These are phyloP conservation scores for Cynocephalus volans DNA, from an alignment of 2,113 vertebrate species.

Conservation along the genomic window DNA sequence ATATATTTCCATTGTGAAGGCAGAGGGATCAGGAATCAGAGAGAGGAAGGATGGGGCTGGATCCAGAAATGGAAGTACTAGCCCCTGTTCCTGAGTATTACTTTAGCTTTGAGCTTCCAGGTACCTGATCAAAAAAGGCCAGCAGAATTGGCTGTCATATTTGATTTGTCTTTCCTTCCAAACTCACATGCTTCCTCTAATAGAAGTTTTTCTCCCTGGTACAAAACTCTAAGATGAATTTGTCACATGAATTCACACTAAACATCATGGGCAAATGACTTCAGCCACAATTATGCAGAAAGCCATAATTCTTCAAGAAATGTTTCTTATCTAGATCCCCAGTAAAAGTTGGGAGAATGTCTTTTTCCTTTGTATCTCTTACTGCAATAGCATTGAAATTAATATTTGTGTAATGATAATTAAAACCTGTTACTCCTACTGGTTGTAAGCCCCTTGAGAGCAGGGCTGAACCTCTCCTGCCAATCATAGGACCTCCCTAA, in stretches of 20 bases:
- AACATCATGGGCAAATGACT: background rate
- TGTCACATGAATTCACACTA: background rate
- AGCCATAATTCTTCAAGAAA: background rate
- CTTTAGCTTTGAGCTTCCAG: background rate
- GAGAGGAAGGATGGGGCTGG: background rate
- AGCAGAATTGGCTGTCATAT: background rate
- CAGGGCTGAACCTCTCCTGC: background rate
- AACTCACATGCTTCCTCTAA: background rate
- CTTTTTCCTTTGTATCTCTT: background rate
- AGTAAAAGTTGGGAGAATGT: background rate
- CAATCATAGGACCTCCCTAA: background rate
- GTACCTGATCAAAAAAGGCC: background rate
- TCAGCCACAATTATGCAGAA: background rate
- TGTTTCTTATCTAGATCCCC: background rate
- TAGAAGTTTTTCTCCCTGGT: background rate
- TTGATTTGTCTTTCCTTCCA: slow-evolving; percentile 11
- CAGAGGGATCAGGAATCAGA: background rate
- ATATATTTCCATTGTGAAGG: background rate
- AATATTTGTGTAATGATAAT: background rate
- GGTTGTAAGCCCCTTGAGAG: background rate
- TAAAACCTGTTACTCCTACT: background rate
- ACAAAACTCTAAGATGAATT: background rate
- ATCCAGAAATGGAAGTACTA: background rate
- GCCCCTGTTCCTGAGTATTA: background rate
- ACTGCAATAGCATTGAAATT: background rate